Conservation (phyloP, 2,113 vertebrate species). For the Felis chaus region DNA sequence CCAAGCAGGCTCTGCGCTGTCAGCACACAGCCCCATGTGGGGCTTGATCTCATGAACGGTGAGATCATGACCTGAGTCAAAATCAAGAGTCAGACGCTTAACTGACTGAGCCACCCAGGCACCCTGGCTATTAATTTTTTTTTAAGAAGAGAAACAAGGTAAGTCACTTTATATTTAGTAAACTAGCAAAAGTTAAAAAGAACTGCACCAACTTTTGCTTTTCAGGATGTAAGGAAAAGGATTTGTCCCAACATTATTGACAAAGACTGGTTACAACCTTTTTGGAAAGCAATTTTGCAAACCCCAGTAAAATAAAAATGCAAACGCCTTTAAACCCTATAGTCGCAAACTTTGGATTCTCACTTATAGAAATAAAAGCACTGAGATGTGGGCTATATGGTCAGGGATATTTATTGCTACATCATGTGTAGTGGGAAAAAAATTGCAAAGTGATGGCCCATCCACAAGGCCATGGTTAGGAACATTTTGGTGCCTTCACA, state of each 20-base stretch:
- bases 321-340: neutral
- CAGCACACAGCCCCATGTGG: too few species aligned
- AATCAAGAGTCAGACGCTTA: too few species aligned
- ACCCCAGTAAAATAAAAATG: constrained; percentile 5
- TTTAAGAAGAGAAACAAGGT: neutral
- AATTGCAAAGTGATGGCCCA: neutral
- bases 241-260: neutral
- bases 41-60: too few species aligned
- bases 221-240: neutral
- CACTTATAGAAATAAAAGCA: neutral
- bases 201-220: neutral
- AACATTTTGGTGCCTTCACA: neutral
- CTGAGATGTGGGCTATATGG: neutral
- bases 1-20: too few species aligned
- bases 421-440: neutral
- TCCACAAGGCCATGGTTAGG: neutral
- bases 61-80: too few species aligned
- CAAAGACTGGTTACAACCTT: neutral
- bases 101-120: too few species aligned
- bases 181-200: neutral
- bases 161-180: neutral
- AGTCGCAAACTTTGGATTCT: neutral
- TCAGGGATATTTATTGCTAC: neutral
- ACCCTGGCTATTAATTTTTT: neutral
- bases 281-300: constrained; percentile 2